phyloP scores from a whole-genome alignment of 2,888 invertebrate genomes.

The Tenthredo distinguenda region DNA sequence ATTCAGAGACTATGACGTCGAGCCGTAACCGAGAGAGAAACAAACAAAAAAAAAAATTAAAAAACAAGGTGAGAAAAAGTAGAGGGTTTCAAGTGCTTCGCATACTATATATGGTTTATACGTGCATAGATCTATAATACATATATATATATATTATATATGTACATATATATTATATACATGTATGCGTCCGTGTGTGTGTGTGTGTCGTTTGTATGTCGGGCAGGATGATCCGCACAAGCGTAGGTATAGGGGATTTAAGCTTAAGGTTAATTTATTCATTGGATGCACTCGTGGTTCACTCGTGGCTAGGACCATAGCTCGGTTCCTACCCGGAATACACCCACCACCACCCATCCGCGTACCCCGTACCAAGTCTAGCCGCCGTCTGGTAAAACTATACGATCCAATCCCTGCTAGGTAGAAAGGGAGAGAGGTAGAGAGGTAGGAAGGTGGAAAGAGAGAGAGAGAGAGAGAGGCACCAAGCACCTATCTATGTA shows the following conservation, averaged over 20 bases:
- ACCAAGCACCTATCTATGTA: conserved; percentile 25
- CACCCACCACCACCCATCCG: neutral
- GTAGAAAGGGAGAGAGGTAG: neutral
- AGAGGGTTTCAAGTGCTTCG: conserved; percentile 4
- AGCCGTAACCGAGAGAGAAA: neutral
- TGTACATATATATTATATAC: neutral
- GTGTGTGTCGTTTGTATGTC: conserved; percentile 19
- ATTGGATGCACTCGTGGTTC: conserved; percentile 52
- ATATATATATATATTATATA: neutral
- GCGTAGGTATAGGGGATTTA: conserved; percentile 41
- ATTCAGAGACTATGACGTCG: neutral
- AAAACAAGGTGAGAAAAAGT: neutral
- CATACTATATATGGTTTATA: neutral
- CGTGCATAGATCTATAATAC: neutral
- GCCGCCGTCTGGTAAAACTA: conserved; percentile 50
- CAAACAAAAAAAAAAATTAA: neutral
- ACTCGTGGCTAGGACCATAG: conserved; percentile 32
- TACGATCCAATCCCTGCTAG: conserved; percentile 50
- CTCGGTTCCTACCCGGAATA: conserved; percentile 4
- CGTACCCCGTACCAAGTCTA: conserved; percentile 31
- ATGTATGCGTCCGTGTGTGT: neutral
- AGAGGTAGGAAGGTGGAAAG: neutral
- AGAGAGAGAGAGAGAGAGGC: neutral
- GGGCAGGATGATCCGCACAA: conserved; percentile 16
- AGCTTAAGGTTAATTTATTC: conserved; percentile 53